A percentile compares a stretch with the other conserved stretches of the same genome.
phyloP scores from a whole-genome alignment of 2,888 invertebrate genomes.

The Tinea pellionella region DNA sequence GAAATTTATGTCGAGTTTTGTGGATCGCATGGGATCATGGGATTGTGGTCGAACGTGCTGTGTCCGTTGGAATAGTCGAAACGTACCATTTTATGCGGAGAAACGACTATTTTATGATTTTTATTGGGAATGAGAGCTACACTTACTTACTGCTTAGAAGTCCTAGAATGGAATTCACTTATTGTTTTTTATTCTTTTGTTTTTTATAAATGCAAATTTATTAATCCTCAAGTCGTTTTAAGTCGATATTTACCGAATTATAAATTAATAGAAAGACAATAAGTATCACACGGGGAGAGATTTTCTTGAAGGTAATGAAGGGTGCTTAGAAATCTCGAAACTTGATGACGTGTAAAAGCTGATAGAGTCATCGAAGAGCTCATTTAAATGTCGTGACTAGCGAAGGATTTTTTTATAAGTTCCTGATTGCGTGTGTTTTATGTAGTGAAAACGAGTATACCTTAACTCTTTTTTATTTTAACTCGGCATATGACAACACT shows the following conservation, averaged over 20 bases:
- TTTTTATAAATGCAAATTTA: too few relatives aligned
- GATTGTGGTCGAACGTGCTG: neutral
- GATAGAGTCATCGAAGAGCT: constrained; percentile 40
- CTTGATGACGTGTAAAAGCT: constrained; percentile 54
- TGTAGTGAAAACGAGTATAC: neutral
- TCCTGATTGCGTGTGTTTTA: neutral
- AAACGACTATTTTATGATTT: neutral
- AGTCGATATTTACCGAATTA: too few relatives aligned
- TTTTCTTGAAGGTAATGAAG: neutral
- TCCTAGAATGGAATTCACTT: too few relatives aligned
- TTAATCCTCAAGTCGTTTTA: too few relatives aligned
- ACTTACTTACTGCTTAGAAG: too few relatives aligned
- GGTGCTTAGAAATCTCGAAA: constrained; percentile 39
- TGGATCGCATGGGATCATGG: constrained; percentile 1
- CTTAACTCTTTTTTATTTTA: too few relatives aligned
- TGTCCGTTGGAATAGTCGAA: neutral
- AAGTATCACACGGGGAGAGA: neutral
- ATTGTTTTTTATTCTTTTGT: too few relatives aligned
- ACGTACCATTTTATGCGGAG: neutral
- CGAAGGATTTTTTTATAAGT: constrained; percentile 33
- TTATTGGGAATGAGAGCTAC: neutral
- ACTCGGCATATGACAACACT: too few relatives aligned
- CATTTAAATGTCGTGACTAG: constrained; percentile 50
- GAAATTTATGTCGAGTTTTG: constrained; percentile 13
- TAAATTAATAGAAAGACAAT: neutral